A percentile compares a stretch with the other conserved stretches of the same genome.
Conservation (phyloP, 2,797 vertebrate genomes). For the Cuculus canorus region DNA sequence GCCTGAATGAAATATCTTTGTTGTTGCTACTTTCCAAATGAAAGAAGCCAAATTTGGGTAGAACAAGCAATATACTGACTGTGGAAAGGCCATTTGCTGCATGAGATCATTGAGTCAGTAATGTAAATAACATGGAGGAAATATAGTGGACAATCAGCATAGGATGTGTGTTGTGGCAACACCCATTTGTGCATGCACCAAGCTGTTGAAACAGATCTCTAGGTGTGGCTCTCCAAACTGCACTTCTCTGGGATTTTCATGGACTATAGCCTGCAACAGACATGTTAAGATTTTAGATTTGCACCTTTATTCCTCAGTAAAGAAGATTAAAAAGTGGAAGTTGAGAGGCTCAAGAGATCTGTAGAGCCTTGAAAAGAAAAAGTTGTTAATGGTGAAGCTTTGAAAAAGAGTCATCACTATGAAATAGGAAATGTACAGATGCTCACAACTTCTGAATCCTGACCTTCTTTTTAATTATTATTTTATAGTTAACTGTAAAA, state of each 20-base stretch:
- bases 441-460: not conserved
- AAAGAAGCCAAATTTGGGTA: not conserved
- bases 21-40: not conserved
- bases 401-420: not conserved
- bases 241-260: not conserved
- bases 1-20: not conserved
- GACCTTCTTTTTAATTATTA: not conserved
- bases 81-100: not conserved
- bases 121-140: not conserved
- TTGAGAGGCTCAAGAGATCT: not conserved
- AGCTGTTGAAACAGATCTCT: not conserved
- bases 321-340: conserved; percentile 1
- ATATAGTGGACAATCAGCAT: not conserved
- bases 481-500: not conserved
- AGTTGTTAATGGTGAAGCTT: not conserved
- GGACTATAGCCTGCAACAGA: not conserved
- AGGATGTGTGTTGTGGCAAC: not conserved
- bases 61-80: not conserved
- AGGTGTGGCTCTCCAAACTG: not conserved
- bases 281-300: not conserved
- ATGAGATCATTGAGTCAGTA: not conserved
- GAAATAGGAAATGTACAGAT: not conserved
- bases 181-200: not conserved
- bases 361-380: not conserved
- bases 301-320: not conserved